Evolutionary conservation across 2,113 vertebrate species (phyloP).

Genomic region (Perca fluviatilis): DNA sequence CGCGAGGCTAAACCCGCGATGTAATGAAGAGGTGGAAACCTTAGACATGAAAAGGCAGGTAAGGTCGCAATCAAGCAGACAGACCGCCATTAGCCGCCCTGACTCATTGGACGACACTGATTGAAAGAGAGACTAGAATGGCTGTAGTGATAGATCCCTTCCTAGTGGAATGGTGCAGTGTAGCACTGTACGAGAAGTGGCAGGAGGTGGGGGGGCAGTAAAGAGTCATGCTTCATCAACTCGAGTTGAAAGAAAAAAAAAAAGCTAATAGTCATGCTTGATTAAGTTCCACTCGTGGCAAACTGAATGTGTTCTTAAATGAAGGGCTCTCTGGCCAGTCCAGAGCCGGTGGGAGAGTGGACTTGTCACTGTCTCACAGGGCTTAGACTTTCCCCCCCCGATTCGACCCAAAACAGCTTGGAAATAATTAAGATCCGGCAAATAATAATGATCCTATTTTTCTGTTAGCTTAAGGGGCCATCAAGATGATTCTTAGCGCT

Average conservation of each 20-base stretch:
- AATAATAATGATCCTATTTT: constrained; percentile 30
- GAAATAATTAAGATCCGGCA: constrained; percentile 44
- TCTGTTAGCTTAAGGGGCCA: constrained; percentile 33
- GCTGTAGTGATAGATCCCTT: constrained; percentile 41
- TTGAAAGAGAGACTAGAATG: constrained; percentile 61
- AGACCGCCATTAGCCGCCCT: constrained; percentile 48
- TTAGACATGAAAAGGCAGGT: constrained; percentile 48
- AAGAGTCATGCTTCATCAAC: constrained; percentile 77
- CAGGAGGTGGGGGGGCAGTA: constrained; percentile 51
- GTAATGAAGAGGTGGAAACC: constrained; percentile 61
- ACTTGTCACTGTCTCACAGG: constrained; percentile 26
- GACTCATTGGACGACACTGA: constrained; percentile 60
- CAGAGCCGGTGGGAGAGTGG: constrained; percentile 38
- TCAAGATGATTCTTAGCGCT: constrained; percentile 25
- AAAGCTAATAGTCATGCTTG: constrained; percentile 72
- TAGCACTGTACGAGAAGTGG: constrained; percentile 51
- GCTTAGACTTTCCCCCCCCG: constrained; percentile 18
- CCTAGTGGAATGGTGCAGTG: constrained; percentile 38
- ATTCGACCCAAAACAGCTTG: constrained; percentile 26
- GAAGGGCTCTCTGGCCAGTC: constrained; percentile 52
- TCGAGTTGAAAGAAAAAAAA: constrained; percentile 69
- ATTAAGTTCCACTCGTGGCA: constrained; percentile 65
- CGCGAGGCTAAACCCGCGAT: constrained; percentile 23
- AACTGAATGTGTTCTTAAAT: constrained; percentile 58
- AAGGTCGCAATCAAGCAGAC: constrained; percentile 57